Evolutionary conservation across 2,797 vertebrate genomes (phyloP).

Genomic region (Poecilia picta): DNA sequence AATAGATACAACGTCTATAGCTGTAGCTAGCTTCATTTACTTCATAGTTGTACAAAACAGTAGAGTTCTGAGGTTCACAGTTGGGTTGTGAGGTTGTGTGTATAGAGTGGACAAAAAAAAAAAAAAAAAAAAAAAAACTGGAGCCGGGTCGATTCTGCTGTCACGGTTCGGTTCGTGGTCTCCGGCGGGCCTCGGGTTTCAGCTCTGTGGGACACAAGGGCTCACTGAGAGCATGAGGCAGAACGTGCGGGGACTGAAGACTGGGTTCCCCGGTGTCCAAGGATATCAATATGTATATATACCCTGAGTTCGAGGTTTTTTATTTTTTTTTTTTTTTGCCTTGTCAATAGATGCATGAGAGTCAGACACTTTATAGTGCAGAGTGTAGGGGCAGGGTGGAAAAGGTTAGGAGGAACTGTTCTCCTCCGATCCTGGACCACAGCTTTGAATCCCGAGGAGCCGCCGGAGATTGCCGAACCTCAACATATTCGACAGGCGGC

Average conservation of each 20-base stretch:
- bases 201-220: conserved; percentile 73
- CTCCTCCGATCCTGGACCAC: conserved; percentile 60
- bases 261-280: conserved; percentile 77
- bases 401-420: conserved; percentile 34
- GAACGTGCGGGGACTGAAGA: conserved; percentile 80
- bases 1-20: conserved; percentile 93
- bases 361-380: conserved; percentile 68
- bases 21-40: conserved; percentile 99
- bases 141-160: conserved; percentile 58
- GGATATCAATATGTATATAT: conserved; percentile 66
- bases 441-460: conserved; percentile 60
- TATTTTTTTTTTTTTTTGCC: conserved; percentile 61
- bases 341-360: conserved; percentile 73
- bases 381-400: conserved; percentile 56
- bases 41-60: conserved; percentile 94
- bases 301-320: conserved; percentile 83
- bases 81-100: conserved; percentile 90
- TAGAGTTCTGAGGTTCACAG: conserved; percentile 99
- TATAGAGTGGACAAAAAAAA: conserved; percentile 74
- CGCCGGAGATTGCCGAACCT: conserved; percentile 61
- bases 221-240: conserved; percentile 81
- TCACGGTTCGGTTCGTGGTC: conserved; percentile 63
- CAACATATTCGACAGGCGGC: conserved; percentile 62
- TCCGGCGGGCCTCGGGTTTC: conserved; percentile 65
- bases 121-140: conserved; percentile 36